Evolutionary conservation across 1,140 invertebrate species (phyloP), one percentile per base, ranked within the genome.

Genomic region (Cotesia vestalis): DNA sequence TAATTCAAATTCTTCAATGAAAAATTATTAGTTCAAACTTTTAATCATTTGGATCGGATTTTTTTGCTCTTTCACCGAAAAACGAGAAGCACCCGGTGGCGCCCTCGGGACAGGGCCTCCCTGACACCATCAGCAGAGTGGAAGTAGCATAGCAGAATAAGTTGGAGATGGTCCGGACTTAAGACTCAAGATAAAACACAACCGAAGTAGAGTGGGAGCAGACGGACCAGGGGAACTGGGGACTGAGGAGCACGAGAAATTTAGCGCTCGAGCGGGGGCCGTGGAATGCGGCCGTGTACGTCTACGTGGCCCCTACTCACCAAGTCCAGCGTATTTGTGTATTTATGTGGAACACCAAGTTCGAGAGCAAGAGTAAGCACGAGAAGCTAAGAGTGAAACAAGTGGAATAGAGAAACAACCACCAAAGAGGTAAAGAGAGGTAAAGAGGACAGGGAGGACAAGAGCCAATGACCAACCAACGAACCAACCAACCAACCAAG

Each of bases 261-360:
- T 27, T 27, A 27, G 27, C 27, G 27, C 27, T 46, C 11, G 40
- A 46, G 40, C 76, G 78, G 76, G 75, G 78, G 80, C 79, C 77
- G 77, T 83, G 85, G 85, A 85, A 85, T 86, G 85, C 84, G 84
- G 84, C 82, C 83, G 79, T 81, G 80, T 27, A 27, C 27, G 79
- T 79, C 81, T 79, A 77, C 76, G 75, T 81, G 77, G 77, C 78
- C 71, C 73, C 77, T 78, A 82, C 77, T 79, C 75, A 27, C 27
- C 27, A 27, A 27, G 27, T 27, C 27, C 27, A 27, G 76, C 78
- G 83, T 85, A 85, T 85, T 84, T 84, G 83, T 85, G 84, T 85
- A 84, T 85, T 85, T 85, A 86, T 84, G 82, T 83, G 84, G 80
- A 86, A 86, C 84, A 83, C 77, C 73, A 59, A 59, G 75, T 69